Base-by-base conservation (phyloP, 2,888 invertebrate species). In the Ormyrus labotus region DNA sequence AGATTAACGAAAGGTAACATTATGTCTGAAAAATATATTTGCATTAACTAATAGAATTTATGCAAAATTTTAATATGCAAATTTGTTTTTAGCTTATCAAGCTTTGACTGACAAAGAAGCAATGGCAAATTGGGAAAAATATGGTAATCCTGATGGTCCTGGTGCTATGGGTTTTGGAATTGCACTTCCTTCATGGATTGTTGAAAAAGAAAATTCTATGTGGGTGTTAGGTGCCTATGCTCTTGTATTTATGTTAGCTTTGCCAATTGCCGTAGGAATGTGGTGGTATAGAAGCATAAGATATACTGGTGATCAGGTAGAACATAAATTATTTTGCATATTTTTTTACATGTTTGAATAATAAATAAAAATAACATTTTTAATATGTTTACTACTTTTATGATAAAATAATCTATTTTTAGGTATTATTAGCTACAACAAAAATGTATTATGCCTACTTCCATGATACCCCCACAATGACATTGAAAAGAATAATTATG, bases 261-360 rank as follows among this genome's bases (percentile, higher is more conserved):
- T 99, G 89, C 97, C 97, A 47, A 96, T 95, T 75, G 95, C 95
- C 83, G 96, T 97, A 82, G 99, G 99, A 68, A 96, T 96, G 85
- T 99, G 99, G 99, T 99, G 99, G 99, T 99, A 99, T 91, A 94
- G 97, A 80, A 98, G 98, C 81, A 99, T 99, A 85, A 95, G 97
- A 86, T 99, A 96, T 92, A 98, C 98, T 77, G 98, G 98, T 81
- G 99, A 99, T 90, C 97, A 98, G 93, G 94, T 93, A 88, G 34
- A 34, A 86, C 84, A 85, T 61, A 65, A 55, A 51, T 51, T 10
- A 10, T 7, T 53, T 34, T 34, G 34, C 34, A 34, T 53, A 58
- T 13, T 45, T 48, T 73, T 11, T 57, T 61, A 34, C 50, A 70
- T 65, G 50, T 77, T 75, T 69, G 34, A 34, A 34, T 34, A 34